Base-by-base conservation (phyloP, 2,888 invertebrate species). In the Stegophylla sp. region DNA sequence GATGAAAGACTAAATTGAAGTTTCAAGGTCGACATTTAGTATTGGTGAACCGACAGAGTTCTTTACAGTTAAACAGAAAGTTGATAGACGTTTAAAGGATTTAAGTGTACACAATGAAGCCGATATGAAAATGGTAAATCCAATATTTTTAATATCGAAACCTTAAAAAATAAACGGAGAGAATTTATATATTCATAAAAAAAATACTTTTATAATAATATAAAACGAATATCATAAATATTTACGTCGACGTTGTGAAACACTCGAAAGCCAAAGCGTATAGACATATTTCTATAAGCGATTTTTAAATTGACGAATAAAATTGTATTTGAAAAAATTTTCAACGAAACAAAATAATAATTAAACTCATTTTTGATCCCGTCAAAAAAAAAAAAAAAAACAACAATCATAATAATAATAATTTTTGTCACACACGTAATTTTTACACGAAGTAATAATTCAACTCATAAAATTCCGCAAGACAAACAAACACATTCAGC, bases 11-110 rank as follows among this genome's bases (percentile, higher is more conserved):
- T 2, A 45, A 64, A 64, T 67, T 17, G 48, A 69, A 69, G 67
- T 69, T n/a, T 9, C n/a, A 28, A 51, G 26, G 28, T 69, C n/a
- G 26, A 51, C 48, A 48, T 51, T 69, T 15, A 12, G 69, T 53
- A 53, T 53, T 71, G 51, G 15, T 34, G 15, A 59, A 3, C 15
- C 59, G 3, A 26, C 59, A 28, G 23, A 56, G 10, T 23, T 7
- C 10, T 56, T 23, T 56, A 56, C 20, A 10, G 5, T 26, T 67
- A 5, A 1, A 67, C 17, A 48, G 48, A 69, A 28, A 48, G 48
- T 51, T 26, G 26, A n/a, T 69, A 69, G 56, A 13, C 43, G 7
- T 69, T 28, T 28, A n/a, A n/a, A 28, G n/a, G n/a, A 48, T 48
- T 69, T 69, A 69, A 48, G 13, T 48, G 28, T 3, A n/a, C n/a